Evolutionary conservation across 2,888 invertebrate species (phyloP), one percentile per base, ranked within the genome.

Genomic region (Pecten maximus): DNA sequence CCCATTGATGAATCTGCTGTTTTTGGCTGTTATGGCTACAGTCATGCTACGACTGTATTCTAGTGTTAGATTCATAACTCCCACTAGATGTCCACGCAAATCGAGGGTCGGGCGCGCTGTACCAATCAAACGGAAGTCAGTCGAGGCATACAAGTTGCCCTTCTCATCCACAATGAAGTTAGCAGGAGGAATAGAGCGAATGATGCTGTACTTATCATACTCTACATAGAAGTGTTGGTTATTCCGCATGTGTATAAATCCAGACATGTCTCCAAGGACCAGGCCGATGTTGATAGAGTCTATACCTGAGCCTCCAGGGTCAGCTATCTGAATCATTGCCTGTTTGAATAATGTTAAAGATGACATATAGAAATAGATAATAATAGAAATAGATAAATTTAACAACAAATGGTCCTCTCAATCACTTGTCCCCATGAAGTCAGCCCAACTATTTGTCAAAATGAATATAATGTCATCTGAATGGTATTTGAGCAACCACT

Each of bases 31-130:
- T 15, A 89, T 90, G 8, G 92, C 93, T 2, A 95, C 90, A 23
- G 89, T 40, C 88, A 95, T 88, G 87, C 88, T 74, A 39, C 93
- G 90, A 0, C 91, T 90, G 86, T 94, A 94, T 40, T 93, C 95
- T 74, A 95, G 87, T 0, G 95, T 95, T 87, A 95, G 88, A 88
- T 95, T 95, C 90, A 93, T 91, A 19, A 94, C 94, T 23, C 95
- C 95, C 19, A 93, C 92, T 88, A 95, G 48, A 39, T 95, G 93
- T 19, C 95, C 95, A 40, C 93, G 92, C 50, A 94, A 91, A 86
- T 93, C 88, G 40, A 95, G 89, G 0, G 93, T 94, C 12, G 94
- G 94, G 1, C 40, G 28, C n/a, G 91, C 91, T 10, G 19, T 48
- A 2, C 95, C 95, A 44, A 95, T 90, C 0, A 95, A 40, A 44